Conservation (phyloP, 2,113 vertebrate species). For the Sterna hirundo region DNA sequence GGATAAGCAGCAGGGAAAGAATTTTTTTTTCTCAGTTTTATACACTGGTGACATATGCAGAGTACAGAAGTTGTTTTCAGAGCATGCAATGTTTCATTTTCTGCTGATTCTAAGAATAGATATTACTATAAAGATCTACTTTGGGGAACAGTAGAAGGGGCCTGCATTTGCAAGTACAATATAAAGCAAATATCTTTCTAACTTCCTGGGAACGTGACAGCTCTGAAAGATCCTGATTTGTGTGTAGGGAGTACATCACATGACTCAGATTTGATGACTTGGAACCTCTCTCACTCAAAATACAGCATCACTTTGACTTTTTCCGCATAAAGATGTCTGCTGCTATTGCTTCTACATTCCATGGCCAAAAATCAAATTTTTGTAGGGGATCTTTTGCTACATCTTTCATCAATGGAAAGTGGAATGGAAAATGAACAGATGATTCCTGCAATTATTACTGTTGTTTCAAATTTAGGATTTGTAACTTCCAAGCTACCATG, state of each 20-base stretch:
- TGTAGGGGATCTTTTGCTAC: not conserved
- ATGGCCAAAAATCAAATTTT: not conserved
- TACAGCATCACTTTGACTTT: not conserved
- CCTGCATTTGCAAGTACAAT: not conserved
- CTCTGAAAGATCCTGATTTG: not conserved
- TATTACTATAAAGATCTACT: not conserved
- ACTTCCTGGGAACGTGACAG: not conserved
- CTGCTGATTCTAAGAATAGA: not conserved
- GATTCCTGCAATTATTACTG: not conserved
- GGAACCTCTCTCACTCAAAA: not conserved
- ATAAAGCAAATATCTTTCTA: not conserved
- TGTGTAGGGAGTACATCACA: not conserved
- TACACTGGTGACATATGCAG: not conserved
- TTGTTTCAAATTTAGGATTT: not conserved
- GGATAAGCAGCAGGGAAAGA: not conserved
- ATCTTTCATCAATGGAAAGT: not conserved
- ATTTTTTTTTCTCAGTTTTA: not conserved
- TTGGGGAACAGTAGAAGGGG: not conserved
- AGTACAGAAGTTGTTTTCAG: not conserved
- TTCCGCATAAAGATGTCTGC: not conserved
- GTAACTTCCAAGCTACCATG: not conserved
- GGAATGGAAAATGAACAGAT: not conserved
- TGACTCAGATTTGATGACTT: not conserved
- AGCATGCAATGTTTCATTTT: not conserved
- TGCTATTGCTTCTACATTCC: not conserved